Base-by-base conservation (phyloP, 2,113 vertebrate species). In the Leptocoma aspasia region DNA sequence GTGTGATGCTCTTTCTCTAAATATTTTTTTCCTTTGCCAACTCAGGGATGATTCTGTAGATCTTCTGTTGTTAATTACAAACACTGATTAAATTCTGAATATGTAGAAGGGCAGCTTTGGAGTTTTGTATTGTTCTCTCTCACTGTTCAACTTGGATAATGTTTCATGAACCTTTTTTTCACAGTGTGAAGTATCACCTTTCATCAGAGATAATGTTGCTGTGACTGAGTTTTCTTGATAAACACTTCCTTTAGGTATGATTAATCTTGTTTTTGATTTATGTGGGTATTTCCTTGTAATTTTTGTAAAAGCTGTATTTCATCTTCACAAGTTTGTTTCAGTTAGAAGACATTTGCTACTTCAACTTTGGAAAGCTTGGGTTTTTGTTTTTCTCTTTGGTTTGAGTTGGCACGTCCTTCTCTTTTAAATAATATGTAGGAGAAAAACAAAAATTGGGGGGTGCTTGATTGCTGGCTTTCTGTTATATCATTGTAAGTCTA, bases 61-160 rank as follows among this genome's bases (percentile, higher is more conserved):
- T 59, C 42, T 92, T 79, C 20, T 59, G 13, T 50, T 57, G 28
- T 86, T 91, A n/a, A 49, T n/a, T 79, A 59, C 52, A 47, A 70
- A 56, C 13, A 31, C 11, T 47, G 61, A 24, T 57, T 57, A 78
- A 26, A 45, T 73, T 42, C 73, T 59, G 42, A 73, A 14, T 50
- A 22, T 23, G 26, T 35, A 35, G 65, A 92, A 75, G 56, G 0
- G 1, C 0, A 5, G 2, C 15, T 85, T 87, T 0, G 2, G 39
- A 2, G 14, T 26, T 65, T 86, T 59, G 8, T 39, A 6, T 61
- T 91, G 17, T 61, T 81, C 23, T 65, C 11, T 75, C 28, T 53
- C 15, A 10, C 35, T 88, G 13, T 63, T 90, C 39, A 68, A 13
- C 33, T 44, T 61, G 2, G 28, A 39, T 70, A 68, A 53, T 27